These are phyloP conservation scores for Sinopyrophorus schimmeli DNA, from an alignment of 2,888 invertebrate species.

Conservation along the genomic window DNA sequence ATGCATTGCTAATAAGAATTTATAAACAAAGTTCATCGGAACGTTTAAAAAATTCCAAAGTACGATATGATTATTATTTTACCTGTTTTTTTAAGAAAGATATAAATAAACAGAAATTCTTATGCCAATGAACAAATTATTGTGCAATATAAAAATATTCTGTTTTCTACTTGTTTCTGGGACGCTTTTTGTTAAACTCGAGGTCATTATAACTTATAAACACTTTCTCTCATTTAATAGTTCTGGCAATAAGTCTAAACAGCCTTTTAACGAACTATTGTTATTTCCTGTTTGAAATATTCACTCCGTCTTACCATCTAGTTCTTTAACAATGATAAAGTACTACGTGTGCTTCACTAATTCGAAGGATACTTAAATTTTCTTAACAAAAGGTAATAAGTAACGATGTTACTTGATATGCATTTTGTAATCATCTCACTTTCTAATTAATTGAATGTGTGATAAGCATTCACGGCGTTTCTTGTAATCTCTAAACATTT, in stretches of 20 bases:
- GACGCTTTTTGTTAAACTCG: not conserved
- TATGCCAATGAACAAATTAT: too few relatives aligned
- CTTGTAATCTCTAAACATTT: too few relatives aligned
- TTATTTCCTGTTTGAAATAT: constrained; percentile 13
- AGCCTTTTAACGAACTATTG: constrained; percentile 11
- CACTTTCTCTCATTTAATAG: constrained; percentile 19
- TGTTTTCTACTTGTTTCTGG: not conserved
- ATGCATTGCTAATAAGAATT: too few relatives aligned
- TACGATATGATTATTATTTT: too few relatives aligned
- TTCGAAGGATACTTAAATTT: constrained; percentile 10
- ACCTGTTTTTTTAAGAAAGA: too few relatives aligned
- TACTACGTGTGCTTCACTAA: constrained; percentile 10
- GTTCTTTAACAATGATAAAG: not conserved
- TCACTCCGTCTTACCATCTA: not conserved
- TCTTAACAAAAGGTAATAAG: constrained; percentile 16
- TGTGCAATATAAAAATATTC: too few relatives aligned
- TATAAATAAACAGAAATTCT: too few relatives aligned
- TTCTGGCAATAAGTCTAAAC: constrained; percentile 11
- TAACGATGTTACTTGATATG: constrained; percentile 7
- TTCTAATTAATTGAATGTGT: constrained; percentile 25
- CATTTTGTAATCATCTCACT: constrained; percentile 26
- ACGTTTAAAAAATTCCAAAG: too few relatives aligned
- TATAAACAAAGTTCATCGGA: too few relatives aligned
- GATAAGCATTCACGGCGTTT: constrained; percentile 17
- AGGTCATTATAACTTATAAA: constrained; percentile 6